Evolutionary conservation across 1,140 invertebrate species (phyloP), one percentile per base, ranked within the genome.

Genomic region (Steinernema feltiae): DNA sequence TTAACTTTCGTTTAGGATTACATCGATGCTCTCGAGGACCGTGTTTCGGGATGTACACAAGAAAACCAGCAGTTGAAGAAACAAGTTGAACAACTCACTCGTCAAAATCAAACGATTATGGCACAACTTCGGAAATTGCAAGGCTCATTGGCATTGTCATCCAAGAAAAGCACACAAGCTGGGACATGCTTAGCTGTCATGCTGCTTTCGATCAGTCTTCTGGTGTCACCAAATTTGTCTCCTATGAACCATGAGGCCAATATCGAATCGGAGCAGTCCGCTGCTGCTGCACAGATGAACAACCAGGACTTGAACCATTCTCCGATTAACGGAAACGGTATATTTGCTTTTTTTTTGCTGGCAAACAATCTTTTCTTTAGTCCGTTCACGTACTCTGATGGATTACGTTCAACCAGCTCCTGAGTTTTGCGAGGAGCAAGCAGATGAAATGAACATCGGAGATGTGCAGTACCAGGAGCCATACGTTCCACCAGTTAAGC

Each of bases 111-210:
- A 35, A 27, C 78, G 21, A 73, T 85, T 7, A 35, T 69, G 12
- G 41, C 75, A 1, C 84, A 85, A 46, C 72, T 85, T 31, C 70
- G 82, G 29, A 86, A 85, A 32, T 70, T 85, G 12, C 83, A 85
- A 74, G 79, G 80, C 1, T 73, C 75, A 24, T 72, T 76, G 12
- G 72, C 75, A 3, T 24, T 76, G 12, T 32, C 69, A n/a, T 32
- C 83, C 12, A 85, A 84, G 27, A 30, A 80, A 17, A 80, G 73
- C 21, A 76, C 82, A 27, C 84, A 85, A 76, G 83, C 85, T 1
- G 83, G 84, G 18, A 85, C 85, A 12, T 85, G 84, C 71, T 73
- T 85, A 3, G 84, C 84, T 21, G 84, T 85, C 0, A 72, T 85
- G 29, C 71, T 85, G 29, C 80, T 85, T 1, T 85, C 84, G 32